These are phyloP conservation scores for Xestia sexstrigata DNA, from an alignment of 2,888 invertebrate species.

Conservation along the genomic window DNA sequence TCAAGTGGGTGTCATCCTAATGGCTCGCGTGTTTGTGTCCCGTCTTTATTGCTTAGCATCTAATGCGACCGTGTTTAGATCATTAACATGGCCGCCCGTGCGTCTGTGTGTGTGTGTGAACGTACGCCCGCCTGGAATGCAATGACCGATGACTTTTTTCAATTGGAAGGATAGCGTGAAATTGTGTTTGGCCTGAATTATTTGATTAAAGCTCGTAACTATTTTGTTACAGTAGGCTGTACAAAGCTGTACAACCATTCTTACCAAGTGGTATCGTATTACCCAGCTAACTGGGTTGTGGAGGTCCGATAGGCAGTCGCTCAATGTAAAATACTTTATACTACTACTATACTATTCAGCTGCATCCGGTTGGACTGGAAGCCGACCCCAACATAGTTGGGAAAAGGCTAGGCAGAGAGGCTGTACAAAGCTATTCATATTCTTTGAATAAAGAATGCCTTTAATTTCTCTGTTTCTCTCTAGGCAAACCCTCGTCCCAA, in stretches of 20 bases:
- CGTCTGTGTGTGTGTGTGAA: conserved; percentile 50
- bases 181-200: conserved; percentile 54
- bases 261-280: too few species aligned
- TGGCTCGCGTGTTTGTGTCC: conserved; percentile 59
- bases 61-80: conserved; percentile 64
- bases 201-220: conserved; percentile 34
- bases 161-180: conserved; percentile 53
- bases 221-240: neutral
- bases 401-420: too few species aligned
- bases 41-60: conserved; percentile 68
- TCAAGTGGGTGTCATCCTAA: conserved; percentile 67
- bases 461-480: neutral
- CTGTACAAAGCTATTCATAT: neutral
- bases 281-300: too few species aligned
- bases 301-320: too few species aligned
- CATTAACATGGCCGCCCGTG: conserved; percentile 53
- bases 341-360: too few species aligned
- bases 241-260: too few species aligned
- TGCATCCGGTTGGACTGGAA: too few species aligned
- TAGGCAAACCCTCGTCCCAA: neutral
- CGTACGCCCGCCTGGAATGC: conserved; percentile 50
- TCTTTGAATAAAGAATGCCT: neutral
- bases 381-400: too few species aligned
- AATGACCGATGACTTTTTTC: conserved; percentile 62
- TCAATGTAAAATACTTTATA: too few species aligned